phyloP scores from a whole-genome alignment of 2,888 invertebrate species.

The Syrista parreyssii region DNA sequence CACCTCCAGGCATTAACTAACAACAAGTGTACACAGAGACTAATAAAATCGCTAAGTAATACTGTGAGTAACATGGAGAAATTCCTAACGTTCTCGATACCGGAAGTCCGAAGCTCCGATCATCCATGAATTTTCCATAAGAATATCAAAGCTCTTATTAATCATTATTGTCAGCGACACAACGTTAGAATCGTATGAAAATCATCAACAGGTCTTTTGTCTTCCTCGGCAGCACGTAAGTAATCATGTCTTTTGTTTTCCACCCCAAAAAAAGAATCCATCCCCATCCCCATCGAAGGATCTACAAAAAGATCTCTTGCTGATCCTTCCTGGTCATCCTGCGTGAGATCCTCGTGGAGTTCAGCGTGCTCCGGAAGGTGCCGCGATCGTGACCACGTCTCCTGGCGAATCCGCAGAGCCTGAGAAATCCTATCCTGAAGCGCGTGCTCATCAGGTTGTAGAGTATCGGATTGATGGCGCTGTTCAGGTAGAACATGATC shows the following conservation, averaged over 20 bases:
- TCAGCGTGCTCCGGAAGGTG: constrained; percentile 69
- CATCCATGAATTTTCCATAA: neutral
- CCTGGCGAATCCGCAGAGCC: constrained; percentile 73
- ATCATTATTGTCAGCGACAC: neutral
- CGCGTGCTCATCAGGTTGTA: constrained; percentile 94
- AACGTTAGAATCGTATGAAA: neutral
- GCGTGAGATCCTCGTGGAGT: constrained; percentile 39
- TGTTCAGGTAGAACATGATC: constrained; percentile 89
- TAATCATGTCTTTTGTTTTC: neutral
- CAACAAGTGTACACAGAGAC: neutral
- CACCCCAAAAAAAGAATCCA: neutral
- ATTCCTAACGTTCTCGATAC: neutral
- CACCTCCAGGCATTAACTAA: neutral
- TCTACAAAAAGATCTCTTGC: constrained; percentile 56
- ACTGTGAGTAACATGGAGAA: neutral
- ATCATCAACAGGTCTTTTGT: neutral
- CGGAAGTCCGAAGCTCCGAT: neutral
- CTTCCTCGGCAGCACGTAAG: neutral
- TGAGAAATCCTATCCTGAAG: constrained; percentile 84
- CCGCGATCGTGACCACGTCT: constrained; percentile 63
- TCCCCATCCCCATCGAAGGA: neutral
- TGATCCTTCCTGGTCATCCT: constrained; percentile 48
- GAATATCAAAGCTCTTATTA: neutral
- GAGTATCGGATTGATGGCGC: constrained; percentile 90
- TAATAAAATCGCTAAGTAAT: neutral